Evolutionary conservation across 2,797 vertebrate genomes (phyloP).

Genomic region (Anomalospiza imberbis): DNA sequence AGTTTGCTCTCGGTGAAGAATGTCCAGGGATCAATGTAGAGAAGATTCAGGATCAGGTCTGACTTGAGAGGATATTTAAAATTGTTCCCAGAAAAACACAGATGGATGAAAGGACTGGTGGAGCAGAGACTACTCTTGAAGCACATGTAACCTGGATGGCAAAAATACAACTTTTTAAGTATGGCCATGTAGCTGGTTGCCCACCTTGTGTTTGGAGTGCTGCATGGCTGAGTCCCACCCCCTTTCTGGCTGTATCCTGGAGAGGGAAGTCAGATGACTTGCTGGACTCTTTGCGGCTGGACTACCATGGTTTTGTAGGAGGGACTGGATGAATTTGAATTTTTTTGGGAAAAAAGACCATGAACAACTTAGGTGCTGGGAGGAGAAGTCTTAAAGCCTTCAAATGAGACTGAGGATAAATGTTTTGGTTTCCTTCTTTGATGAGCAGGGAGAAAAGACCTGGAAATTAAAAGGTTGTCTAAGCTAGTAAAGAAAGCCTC

Average conservation of each 20-base stretch:
- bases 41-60: background rate
- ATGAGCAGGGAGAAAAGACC: background rate
- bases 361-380: background rate
- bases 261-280: background rate
- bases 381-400: background rate
- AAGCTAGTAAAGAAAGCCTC: background rate
- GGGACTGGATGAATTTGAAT: background rate
- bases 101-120: background rate
- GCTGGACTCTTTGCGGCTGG: background rate
- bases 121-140: fast-evolving
- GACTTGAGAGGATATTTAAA: background rate
- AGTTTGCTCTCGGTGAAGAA: background rate
- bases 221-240: fast-evolving
- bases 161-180: background rate
- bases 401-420: background rate
- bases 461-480: background rate
- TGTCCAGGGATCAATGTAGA: background rate
- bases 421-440: background rate
- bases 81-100: background rate
- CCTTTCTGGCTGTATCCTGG: fast-evolving
- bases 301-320: background rate
- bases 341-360: background rate
- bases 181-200: background rate
- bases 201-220: no score
- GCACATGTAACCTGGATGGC: background rate